Evolutionary conservation across 2,888 invertebrate genomes (phyloP), one percentile per base, ranked within the genome.

Genomic region (Ametastegia equiseti): DNA sequence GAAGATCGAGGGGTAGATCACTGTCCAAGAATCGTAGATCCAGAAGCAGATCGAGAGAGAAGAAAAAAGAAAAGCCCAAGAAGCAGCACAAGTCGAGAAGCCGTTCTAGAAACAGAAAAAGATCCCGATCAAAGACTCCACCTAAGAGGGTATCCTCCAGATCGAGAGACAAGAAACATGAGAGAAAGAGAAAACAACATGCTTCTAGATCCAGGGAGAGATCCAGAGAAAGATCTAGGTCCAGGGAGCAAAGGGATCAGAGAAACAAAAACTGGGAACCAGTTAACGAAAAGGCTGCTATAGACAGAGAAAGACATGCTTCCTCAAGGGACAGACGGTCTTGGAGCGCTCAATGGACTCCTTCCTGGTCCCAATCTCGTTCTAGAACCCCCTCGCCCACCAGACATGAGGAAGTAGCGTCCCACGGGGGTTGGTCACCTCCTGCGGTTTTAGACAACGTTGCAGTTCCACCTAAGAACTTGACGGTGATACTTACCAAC

Each of bases 331-430:
- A 87, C 13, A 84, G 88, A 0, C 88, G 88, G 7, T 88, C 89
- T 0, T 91, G 91, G 91, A 88, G 87, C 60, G 89, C 88, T 0
- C 91, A 92, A 19, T 92, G 92, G 92, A 92, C 93, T 1, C 94
- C 94, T 7, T 93, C 94, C 45, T 93, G 94, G 90, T 94, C 94
- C 3, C 92, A 94, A 80, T 95, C 95, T 45, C 93, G 94, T 71
- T 93, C 94, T 50, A 93, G 93, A 45, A 88, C 90, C 0, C 92
- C 92, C 1, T 90, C 88, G 36, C 85, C 89, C 0, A 84, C 87
- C 50, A 88, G 90, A 30, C 85, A 86, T 33, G 87, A 88, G 6
- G 86, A 84, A 1, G 82, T 89, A 6, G 81, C 42, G 19, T 69
- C 81, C 15, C 86, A 1, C 50, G 85, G 85, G 6, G 84, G 84